These are phyloP conservation scores for Columbina picui DNA, from an alignment of 2,113 vertebrate genomes.

Conservation along the genomic window DNA sequence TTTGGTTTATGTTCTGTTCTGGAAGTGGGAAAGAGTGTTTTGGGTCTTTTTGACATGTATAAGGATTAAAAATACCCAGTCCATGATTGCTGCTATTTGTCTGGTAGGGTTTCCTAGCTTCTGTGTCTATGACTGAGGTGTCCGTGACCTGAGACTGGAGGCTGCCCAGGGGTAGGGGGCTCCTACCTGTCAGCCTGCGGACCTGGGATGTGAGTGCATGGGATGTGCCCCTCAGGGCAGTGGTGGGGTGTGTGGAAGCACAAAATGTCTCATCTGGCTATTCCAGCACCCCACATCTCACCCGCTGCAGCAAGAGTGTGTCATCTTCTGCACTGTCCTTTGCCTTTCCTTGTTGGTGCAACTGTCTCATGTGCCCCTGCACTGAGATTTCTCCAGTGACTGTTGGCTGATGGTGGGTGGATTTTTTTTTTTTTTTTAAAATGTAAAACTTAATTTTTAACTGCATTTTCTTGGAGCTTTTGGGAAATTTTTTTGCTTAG, in stretches of 20 bases:
- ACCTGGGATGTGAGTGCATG: background rate
- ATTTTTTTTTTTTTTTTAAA: background rate
- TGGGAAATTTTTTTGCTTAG: background rate
- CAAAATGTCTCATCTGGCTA: background rate
- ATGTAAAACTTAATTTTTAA: background rate
- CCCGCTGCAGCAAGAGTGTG: rapidly evolving
- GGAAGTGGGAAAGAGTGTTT: background rate
- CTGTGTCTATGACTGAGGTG: background rate
- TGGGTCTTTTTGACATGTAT: background rate
- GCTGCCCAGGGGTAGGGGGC: background rate
- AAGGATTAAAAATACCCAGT: background rate
- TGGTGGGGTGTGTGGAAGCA: background rate
- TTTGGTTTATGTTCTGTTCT: background rate
- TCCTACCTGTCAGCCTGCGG: rapidly evolving
- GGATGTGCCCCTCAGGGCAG: rapidly evolving
- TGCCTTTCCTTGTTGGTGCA: background rate
- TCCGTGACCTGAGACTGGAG: background rate
- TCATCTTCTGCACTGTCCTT: rapidly evolving
- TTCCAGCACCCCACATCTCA: background rate
- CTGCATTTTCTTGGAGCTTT: background rate
- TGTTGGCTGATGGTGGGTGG: background rate
- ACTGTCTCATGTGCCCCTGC: background rate
- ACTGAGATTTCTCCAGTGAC: background rate
- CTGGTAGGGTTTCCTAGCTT: background rate
- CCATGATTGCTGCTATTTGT: background rate